Percentiles rank a stretch among this genome's conserved stretches.
Evolutionary conservation across 2,888 invertebrate genomes (phyloP).

Genomic region (Cistogaster globosa): DNA sequence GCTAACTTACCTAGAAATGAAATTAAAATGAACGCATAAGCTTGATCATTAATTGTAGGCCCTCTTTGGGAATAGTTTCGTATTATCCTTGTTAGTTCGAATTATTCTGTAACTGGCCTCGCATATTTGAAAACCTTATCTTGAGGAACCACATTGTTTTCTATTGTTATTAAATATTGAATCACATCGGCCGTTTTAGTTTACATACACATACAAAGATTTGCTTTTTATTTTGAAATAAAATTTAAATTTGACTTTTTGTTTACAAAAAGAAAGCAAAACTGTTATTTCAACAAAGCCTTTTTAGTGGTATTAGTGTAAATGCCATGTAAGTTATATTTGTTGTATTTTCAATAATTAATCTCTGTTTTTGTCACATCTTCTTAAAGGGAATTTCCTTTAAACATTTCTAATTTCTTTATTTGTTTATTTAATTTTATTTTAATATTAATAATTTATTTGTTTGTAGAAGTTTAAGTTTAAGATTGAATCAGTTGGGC

Average conservation of each 20-base stretch:
- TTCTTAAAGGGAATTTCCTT: conserved; percentile 46
- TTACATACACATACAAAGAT: neutral
- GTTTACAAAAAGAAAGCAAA: neutral
- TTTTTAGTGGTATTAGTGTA: neutral
- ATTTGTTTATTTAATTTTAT: conserved; percentile 19
- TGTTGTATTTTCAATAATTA: conserved; percentile 17
- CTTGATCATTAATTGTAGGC: too few species aligned
- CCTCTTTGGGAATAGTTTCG: neutral
- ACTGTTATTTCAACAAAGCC: neutral
- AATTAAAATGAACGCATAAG: too few species aligned
- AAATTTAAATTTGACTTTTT: conserved; percentile 40
- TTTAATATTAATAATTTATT: conserved; percentile 52
- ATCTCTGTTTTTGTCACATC: conserved; percentile 62
- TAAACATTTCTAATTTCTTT: conserved; percentile 8
- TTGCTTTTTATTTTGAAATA: conserved; percentile 16
- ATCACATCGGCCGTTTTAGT: conserved; percentile 37
- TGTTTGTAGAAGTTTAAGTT: neutral
- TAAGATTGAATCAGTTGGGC: too few species aligned
- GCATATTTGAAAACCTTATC: conserved; percentile 35
- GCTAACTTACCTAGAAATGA: too few species aligned
- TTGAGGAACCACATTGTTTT: conserved; percentile 56
- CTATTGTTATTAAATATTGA: conserved; percentile 28
- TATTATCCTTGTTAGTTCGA: neutral
- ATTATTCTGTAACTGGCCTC: neutral
- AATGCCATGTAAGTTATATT: neutral